These are phyloP conservation scores for Hexactinellida sp. DNA, from an alignment of 37 sponge, comb jelly and placozoan species.

Conservation along the genomic window DNA sequence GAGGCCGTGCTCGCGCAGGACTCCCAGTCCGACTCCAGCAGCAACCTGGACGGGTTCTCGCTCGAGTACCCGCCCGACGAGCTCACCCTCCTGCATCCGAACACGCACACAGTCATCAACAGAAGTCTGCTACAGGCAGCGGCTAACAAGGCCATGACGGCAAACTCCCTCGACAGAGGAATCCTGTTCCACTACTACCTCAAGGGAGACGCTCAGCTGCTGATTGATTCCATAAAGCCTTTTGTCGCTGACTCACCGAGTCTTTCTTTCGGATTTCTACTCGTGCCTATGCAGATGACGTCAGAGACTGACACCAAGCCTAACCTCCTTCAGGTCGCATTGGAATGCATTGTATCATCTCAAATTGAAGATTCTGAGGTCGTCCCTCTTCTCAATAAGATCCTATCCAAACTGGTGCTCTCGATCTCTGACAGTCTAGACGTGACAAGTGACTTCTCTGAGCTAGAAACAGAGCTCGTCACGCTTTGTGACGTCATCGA, in stretches of 20 bases:
- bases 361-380: background rate
- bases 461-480: background rate
- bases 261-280: background rate
- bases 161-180: background rate
- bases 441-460: background rate
- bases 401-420: background rate
- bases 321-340: background rate
- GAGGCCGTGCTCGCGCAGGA: background rate
- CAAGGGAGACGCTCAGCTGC: background rate
- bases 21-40: background rate
- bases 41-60: background rate
- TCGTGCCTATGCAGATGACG: background rate
- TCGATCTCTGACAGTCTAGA: background rate
- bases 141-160: background rate
- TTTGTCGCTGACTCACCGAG: background rate
- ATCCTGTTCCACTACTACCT: background rate
- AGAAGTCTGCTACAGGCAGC: background rate
- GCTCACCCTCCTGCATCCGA: background rate
- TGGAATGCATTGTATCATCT: background rate
- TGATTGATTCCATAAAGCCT: background rate
- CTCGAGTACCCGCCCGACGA: background rate
- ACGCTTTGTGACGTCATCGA: background rate
- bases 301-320: background rate
- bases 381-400: background rate
- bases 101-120: background rate